Percentiles rank a stretch among this genome's conserved stretches.
Evolutionary conservation across 2,888 invertebrate genomes (phyloP).

Genomic region (Congeria kusceri): DNA sequence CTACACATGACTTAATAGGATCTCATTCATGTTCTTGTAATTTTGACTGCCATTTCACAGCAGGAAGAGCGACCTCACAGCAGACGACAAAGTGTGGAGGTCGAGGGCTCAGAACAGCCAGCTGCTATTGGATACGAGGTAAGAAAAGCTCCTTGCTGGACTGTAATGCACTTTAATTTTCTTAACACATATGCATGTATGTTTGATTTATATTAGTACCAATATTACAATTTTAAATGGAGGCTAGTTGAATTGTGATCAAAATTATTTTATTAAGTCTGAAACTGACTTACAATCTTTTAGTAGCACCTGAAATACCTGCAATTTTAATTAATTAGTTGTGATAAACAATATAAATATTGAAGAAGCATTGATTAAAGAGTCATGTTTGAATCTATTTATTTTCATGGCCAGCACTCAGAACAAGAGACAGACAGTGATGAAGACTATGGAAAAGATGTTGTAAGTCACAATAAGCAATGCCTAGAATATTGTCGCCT

Average conservation of each 20-base stretch:
- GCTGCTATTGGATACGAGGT: slow-evolving; percentile 71
- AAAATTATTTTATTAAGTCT: not conserved
- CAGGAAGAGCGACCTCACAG: slow-evolving; percentile 59
- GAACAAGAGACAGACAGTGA: slow-evolving; percentile 79
- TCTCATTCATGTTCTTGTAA: no score
- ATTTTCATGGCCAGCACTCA: slow-evolving; percentile 72
- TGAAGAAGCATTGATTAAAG: not conserved
- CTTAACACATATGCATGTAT: no score
- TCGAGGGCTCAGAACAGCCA: slow-evolving; percentile 71
- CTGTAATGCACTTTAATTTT: no score
- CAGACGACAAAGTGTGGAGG: slow-evolving; percentile 62
- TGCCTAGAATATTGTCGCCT: not conserved
- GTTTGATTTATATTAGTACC: no score
- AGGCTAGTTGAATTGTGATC: no score
- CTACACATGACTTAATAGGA: no score
- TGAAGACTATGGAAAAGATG: slow-evolving; percentile 83
- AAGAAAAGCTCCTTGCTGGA: no score
- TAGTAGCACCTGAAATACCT: not conserved
- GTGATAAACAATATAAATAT: not conserved
- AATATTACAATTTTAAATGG: no score
- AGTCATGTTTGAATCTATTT: not conserved
- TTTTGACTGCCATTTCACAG: slow-evolving; percentile 20
- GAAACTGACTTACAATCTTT: not conserved
- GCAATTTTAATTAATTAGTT: no score
- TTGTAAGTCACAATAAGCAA: slow-evolving; percentile 72